phyloP scores from a whole-genome alignment of 2,888 invertebrate species.

The Tipula confusa region DNA sequence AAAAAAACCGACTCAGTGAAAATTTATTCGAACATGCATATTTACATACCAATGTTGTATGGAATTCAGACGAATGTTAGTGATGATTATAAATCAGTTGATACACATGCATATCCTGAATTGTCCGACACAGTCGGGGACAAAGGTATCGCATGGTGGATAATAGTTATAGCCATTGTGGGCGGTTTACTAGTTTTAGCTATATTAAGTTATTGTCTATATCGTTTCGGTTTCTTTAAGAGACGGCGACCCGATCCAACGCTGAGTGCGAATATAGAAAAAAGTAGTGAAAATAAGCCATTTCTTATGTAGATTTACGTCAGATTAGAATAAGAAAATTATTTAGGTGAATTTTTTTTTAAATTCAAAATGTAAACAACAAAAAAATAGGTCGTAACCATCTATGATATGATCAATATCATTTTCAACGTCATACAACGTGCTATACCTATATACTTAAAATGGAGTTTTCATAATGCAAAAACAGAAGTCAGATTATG shows the following conservation, averaged over 20 bases:
- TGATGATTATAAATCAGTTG: slow-evolving; percentile 62
- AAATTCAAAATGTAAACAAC: not conserved
- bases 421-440: not conserved
- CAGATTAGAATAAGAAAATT: not conserved
- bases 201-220: slow-evolving; percentile 71
- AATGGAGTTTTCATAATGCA: not conserved
- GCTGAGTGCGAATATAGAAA: slow-evolving; percentile 72
- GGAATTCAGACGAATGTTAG: slow-evolving; percentile 63
- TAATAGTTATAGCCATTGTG: slow-evolving; percentile 77
- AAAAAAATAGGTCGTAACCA: no score
- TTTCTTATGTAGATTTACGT: slow-evolving; percentile 42
- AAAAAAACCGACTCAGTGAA: slow-evolving; percentile 76
- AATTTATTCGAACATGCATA: slow-evolving; percentile 73
- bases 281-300: slow-evolving; percentile 68
- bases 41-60: slow-evolving; percentile 63
- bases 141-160: slow-evolving; percentile 76
- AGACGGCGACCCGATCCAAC: slow-evolving; percentile 79
- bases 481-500: not conserved
- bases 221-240: slow-evolving; percentile 89
- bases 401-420: not conserved
- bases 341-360: not conserved
- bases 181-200: slow-evolving; percentile 79
- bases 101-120: slow-evolving; percentile 80
- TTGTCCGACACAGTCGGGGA: slow-evolving; percentile 68
- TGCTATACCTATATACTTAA: not conserved